Base-by-base conservation (phyloP, 2,888 invertebrate species). In the Cecidostiba fungosa region DNA sequence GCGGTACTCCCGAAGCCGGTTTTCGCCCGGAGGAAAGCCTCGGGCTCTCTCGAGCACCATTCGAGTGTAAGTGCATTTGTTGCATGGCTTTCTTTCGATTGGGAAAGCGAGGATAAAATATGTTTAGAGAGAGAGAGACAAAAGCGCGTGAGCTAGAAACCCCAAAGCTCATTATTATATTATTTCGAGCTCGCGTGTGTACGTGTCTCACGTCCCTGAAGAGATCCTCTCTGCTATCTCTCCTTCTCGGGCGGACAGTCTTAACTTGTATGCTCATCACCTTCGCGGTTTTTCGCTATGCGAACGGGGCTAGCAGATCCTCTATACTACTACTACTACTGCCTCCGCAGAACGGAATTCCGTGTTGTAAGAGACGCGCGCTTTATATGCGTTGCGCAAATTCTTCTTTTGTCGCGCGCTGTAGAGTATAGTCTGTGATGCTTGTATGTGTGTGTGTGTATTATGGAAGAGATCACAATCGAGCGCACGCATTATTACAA, bases 1-100 rank as follows among this genome's bases (percentile, higher is more conserved):
- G 72, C 66, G 32, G 84, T 0, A 70, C 82, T 10, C 87, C 82
- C 1, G 72, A 23, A 10, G 23, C 84, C 12, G 29, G 8, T 4
- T 85, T 89, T 16, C 50, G 69, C 16, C 90, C 89, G 29, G 16
- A 81, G 32, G 76, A 77, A 10, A 88, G 89, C 77, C 83, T 90
- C 62, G 78, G 62, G 19, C 82, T 86, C 32, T 88, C 89, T 0
- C 36, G 66, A 1, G 29, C 80, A 0, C 89, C 89, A 1, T 73
- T 90, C 36, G 72, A 79, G 26, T 32, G 86, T 87, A 19, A 85
- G 82, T 79, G 3, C n/a, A 59, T 50, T 1, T 10, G 5, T 16
- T 6, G 6, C n/a, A n/a, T 6, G 5, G 36, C 36, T 36, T 36
- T 36, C 36, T 36, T 36, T 36, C 36, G 26, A 62, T 62, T 26